These are phyloP conservation scores for Oncopodura yosiiana DNA, from an alignment of 1,140 invertebrate species.

Conservation along the genomic window DNA sequence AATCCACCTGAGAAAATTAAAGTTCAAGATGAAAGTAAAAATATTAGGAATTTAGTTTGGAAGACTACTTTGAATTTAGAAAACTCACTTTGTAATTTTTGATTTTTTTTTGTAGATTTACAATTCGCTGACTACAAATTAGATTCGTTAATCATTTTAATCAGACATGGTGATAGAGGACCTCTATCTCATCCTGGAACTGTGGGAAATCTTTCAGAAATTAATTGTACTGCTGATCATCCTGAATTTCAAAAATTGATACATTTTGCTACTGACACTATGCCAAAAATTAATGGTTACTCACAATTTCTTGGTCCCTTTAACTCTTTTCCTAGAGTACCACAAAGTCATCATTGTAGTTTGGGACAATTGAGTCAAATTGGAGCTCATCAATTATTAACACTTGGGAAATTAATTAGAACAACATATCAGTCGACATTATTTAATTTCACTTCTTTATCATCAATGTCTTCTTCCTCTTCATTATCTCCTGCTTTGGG, in stretches of 20 bases:
- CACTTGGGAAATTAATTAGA: conserved; percentile 53
- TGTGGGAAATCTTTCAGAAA: conserved; percentile 53
- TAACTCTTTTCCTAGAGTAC: conserved; percentile 66
- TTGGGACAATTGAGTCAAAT: conserved; percentile 60
- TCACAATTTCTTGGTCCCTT: conserved; percentile 62
- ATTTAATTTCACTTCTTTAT: conserved; percentile 12
- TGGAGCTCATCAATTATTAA: conserved; percentile 63
- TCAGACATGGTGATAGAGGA: conserved; percentile 78
- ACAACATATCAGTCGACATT: conserved; percentile 22
- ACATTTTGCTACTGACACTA: conserved; percentile 33
- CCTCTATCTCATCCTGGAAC: conserved; percentile 59
- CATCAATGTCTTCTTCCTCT: neutral
- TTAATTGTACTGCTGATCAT: conserved; percentile 57
- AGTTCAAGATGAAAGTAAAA: conserved; percentile 31
- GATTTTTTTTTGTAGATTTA: conserved; percentile 33
- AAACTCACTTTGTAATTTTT: no score
- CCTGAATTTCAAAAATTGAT: conserved; percentile 33
- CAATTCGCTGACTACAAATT: conserved; percentile 40
- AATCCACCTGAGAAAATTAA: conserved; percentile 26
- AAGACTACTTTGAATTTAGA: neutral
- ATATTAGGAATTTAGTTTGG: neutral
- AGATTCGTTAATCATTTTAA: conserved; percentile 65
- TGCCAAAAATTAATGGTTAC: conserved; percentile 31
- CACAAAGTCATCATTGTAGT: conserved; percentile 49
- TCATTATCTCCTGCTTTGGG: conserved; percentile 1